A percentile compares a stretch with the other conserved stretches of the same genome.
These are phyloP conservation scores for Centropus unirufus DNA, from an alignment of 2,113 vertebrate species.

Conservation along the genomic window DNA sequence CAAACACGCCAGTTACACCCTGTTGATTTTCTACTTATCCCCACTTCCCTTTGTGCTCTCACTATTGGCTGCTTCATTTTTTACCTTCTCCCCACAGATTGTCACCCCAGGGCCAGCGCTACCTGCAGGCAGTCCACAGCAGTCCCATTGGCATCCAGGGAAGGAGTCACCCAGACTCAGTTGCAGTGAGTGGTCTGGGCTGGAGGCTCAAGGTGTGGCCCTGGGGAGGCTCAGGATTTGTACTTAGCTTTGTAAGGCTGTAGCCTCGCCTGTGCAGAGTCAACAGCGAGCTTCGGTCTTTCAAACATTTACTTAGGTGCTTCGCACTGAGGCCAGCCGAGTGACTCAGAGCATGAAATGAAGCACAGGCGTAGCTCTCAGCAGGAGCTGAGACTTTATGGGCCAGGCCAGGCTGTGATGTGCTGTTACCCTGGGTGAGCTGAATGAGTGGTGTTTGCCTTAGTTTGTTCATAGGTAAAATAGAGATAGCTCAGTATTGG, in stretches of 20 bases:
- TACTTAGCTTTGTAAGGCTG: neutral
- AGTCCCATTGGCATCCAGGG: neutral
- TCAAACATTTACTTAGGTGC: constrained; percentile 27
- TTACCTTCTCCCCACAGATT: neutral
- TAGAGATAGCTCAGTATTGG: neutral
- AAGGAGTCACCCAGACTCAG: neutral
- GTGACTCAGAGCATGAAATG: constrained; percentile 20
- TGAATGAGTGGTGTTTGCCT: neutral
- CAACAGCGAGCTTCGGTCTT: neutral
- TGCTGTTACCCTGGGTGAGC: neutral
- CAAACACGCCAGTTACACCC: neutral
- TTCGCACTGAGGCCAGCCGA: neutral
- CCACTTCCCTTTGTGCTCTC: neutral
- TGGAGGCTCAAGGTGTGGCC: neutral
- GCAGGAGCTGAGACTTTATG: neutral
- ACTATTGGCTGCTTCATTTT: neutral
- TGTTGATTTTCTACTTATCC: neutral
- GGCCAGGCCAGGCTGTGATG: neutral
- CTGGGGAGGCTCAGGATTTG: neutral
- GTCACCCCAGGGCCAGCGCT: neutral
- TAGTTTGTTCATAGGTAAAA: neutral
- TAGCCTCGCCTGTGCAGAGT: constrained; percentile 8
- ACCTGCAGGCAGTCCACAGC: neutral
- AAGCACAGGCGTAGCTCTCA: neutral
- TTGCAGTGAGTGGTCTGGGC: neutral